Evolutionary conservation across 2,797 vertebrate species (phyloP), one percentile per base, ranked within the genome.

Genomic region (Chrysocyon brachyurus): DNA sequence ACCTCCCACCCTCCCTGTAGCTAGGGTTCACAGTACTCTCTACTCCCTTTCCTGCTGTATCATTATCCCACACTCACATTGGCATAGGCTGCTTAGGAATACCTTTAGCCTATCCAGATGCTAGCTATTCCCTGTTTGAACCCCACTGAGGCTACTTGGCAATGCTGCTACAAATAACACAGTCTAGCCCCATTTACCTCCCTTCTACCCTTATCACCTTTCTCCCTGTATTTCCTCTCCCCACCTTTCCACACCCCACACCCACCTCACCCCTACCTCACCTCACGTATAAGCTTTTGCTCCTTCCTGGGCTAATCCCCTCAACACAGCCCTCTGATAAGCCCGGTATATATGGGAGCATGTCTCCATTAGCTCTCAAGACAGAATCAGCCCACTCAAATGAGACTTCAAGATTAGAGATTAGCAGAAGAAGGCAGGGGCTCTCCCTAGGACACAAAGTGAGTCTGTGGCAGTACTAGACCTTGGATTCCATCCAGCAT

Each of bases 391-490:
- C 40, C n/a, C 75, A n/a, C 59, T 52, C 56, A 40, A 72, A 56
- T 73, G 78, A 97, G 24, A 5, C 57, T 86, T 95, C 28, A 56
- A 64, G 46, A 61, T 63, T 4, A 31, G 61, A 49, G 56, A 36
- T 56, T 66, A 63, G 64, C 26, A 11, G 16, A 90, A 36, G 33
- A 94, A 46, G 54, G 49, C 21, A 94, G 17, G 36, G 56, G 54
- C 46, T 90, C 70, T 78, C 36, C 86, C 54, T 40, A 49, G 19
- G 2, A 57, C 22, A 87, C 59, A 54, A 6, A 17, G 40, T 79
- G 66, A 87, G 28, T 87, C 70, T 79, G 40, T 63, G 52, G 40
- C 15, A 97, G 33, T 93, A 81, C 54, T 56, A 94, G 85, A 59
- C n/a, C 56, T 92, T 95, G 49, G 46, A 89, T 63, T 93, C 77